These are phyloP conservation scores for Phytoseiulus persimilis DNA, from an alignment of 2,888 invertebrate species.

Conservation along the genomic window DNA sequence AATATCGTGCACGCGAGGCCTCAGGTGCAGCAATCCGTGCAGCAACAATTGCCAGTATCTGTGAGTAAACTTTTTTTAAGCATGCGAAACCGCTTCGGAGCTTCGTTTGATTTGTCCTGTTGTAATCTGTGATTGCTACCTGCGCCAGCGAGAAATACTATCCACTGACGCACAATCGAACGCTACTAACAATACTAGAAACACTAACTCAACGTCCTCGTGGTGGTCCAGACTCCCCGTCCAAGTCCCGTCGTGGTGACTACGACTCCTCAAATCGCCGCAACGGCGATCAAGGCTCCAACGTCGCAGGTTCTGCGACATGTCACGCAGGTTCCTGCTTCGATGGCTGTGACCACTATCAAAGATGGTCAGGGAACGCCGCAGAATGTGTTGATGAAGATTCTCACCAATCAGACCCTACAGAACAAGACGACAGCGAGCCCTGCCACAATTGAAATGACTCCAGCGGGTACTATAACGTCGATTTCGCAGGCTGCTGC, in stretches of 20 bases:
- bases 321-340: not conserved
- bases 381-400: conserved; percentile 35
- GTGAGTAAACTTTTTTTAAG: not conserved
- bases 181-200: not conserved
- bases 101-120: not conserved
- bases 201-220: not conserved
- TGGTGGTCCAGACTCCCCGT: not conserved
- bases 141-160: no score
- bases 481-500: not conserved
- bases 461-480: not conserved
- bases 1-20: conserved; percentile 36
- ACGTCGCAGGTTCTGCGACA: not conserved
- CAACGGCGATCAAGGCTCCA: not conserved
- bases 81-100: not conserved
- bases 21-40: conserved; percentile 20
- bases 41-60: conserved; percentile 16
- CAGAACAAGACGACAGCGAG: not conserved
- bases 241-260: not conserved
- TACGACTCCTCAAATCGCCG: not conserved
- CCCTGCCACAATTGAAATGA: not conserved
- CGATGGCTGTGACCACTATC: conserved; percentile 27
- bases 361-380: conserved; percentile 23
- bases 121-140: not conserved
- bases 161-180: not conserved
- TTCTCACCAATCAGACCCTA: not conserved